A percentile compares a stretch with the other conserved stretches of the same genome.
Conservation (phyloP, 2,113 vertebrate species). For the Syngnathoides biaculeatus region DNA sequence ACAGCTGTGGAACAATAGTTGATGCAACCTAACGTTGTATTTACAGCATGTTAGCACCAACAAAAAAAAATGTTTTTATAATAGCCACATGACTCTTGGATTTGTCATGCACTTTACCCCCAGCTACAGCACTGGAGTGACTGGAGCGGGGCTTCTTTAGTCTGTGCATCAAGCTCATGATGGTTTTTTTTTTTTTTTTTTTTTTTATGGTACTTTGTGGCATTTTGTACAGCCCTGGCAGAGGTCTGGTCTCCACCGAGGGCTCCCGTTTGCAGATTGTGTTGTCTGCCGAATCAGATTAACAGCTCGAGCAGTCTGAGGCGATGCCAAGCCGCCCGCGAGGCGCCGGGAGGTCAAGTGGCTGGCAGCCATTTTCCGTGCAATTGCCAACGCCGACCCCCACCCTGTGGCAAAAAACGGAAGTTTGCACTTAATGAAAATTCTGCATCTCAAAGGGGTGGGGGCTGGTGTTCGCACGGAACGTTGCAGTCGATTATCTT, state of each 20-base stretch:
- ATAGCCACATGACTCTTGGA: neutral
- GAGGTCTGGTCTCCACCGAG: neutral
- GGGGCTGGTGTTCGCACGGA: neutral
- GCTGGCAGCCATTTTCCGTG: slow-evolving; percentile 58
- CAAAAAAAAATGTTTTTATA: neutral
- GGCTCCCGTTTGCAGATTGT: neutral
- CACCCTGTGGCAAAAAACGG: slow-evolving; percentile 49
- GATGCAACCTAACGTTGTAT: neutral
- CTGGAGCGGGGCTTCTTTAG: too few relatives aligned
- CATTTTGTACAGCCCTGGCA: neutral
- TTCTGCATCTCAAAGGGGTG: slow-evolving; percentile 29
- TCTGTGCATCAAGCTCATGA: neutral
- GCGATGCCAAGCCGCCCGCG: slow-evolving; percentile 65
- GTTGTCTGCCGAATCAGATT: slow-evolving; percentile 47
- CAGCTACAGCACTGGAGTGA: neutral
- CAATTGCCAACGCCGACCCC: slow-evolving; percentile 51
- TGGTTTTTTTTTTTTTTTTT: too few relatives aligned
- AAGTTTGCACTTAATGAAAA: slow-evolving; percentile 60
- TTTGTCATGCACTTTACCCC: neutral
- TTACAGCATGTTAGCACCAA: too few relatives aligned
- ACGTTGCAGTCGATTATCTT: slow-evolving; percentile 9
- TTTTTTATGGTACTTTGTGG: neutral
- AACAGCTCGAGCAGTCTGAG: slow-evolving; percentile 62
- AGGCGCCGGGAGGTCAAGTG: slow-evolving; percentile 49
- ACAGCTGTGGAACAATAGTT: neutral